Evolutionary conservation across 2,113 vertebrate genomes (phyloP), one percentile per base, ranked within the genome.

Genomic region (Chaetops frenatus): DNA sequence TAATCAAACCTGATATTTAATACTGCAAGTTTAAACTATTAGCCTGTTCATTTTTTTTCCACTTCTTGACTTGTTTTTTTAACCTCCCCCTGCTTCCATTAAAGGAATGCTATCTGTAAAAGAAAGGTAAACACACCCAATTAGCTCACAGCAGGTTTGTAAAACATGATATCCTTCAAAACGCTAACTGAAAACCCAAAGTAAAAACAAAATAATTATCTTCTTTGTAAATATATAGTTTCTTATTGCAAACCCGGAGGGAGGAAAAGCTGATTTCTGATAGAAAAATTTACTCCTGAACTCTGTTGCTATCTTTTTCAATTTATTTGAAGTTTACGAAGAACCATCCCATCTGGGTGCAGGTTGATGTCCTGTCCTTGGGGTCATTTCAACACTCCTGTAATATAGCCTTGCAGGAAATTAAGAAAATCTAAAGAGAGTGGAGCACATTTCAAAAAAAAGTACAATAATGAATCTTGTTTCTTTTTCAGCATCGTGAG

Each of bases 401-500:
- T 76, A 64, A 62, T 25, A 50, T 3, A 65, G 35, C 6, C n/a
- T 35, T n/a, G 86, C 36, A 65, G 27, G 58, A 79, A 91, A 96
- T 88, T 27, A 71, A 86, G 44, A 44, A 82, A 92, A 66, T 18
- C 45, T 58, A 47, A 90, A 90, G 35, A 38, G 44, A 88, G 9
- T 38, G 11, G 27, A 81, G 80, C 24, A 36, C 35, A 19, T 86
- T 85, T 45, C 1, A 77, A 50, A 73, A 44, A 44, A 78, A 56
- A 42, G 18, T 29, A 53, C 62, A 96, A 91, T 36, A 95, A 90
- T 48, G 31, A 47, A 72, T 78, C 47, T 67, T 86, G 53, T 57
- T 91, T 28, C 28, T 93, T 95, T 96, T 91, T 54, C 92, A 92
- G 64, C 62, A 80, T 77, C 60, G n/a, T 31, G 28, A 82, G 70